Base-by-base conservation (phyloP, 2,888 invertebrate species). In the Stenodema calcarata region DNA sequence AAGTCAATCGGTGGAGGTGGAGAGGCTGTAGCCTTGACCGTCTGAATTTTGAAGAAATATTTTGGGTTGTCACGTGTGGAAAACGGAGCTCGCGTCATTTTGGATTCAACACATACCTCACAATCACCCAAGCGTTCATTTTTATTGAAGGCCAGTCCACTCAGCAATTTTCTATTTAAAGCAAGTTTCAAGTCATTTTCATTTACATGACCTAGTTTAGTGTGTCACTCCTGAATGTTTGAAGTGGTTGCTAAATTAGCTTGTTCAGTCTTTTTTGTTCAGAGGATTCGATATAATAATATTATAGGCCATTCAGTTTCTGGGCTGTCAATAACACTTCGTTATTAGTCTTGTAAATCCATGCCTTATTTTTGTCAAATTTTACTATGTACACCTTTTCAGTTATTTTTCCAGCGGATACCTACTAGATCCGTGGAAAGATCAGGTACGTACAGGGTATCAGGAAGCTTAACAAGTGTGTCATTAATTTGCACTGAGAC, bases 321-420 rank as follows among this genome's bases (percentile, higher is more conserved):
- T 6, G 27, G 4, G 70, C 70, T n/a, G 30, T 69, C 23, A 82
- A 16, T 6, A 82, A 27, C 3, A 70, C 28, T 0, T 82, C 70
- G 18, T 44, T 54, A 11, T 79, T 62, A 9, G 18, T 14, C n/a
- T 86, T 42, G n/a, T 9, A 50, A 6, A 80, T 81, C 6, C 23
- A 18, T 18, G 86, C 86, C 62, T 69, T 42, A 16, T 86, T 23
- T 27, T 70, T 62, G 6, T 47, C 23, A 44, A 86, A 86, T 62
- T 42, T 69, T n/a, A 86, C 86, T 2, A 18, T 54, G 80, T 50
- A 80, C 7, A 80, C 86, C 35, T 79, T 81, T 0, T 86, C 81
- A 54, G 84, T 47, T n/a, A 84, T 84, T 84, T 84, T 84, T 41
- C 84, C 73, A 9, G 73, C 75, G 42, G 84, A 86, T n/a, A 86